Percentiles rank a stretch among this genome's conserved stretches.
phyloP scores from a whole-genome alignment of 2,113 vertebrate species.

The Zonotrichia leucophrys region DNA sequence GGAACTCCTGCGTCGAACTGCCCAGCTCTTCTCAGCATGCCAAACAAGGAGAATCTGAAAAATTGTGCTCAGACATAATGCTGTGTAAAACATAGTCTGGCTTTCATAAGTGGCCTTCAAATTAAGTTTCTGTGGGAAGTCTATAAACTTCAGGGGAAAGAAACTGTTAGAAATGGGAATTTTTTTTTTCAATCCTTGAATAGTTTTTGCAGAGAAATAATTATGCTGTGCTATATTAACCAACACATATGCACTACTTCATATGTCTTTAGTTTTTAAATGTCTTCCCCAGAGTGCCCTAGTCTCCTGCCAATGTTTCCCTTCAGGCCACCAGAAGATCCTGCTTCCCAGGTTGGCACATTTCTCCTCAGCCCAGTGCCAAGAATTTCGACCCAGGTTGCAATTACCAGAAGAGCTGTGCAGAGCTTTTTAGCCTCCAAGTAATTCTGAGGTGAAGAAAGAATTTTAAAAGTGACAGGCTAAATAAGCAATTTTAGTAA shows the following conservation, averaged over 20 bases:
- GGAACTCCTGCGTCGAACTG: neutral
- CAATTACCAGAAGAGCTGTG: neutral
- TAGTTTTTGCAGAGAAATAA: neutral
- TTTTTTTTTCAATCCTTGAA: neutral
- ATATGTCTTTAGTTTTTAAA: neutral
- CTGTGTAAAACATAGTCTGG: neutral
- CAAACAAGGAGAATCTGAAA: neutral
- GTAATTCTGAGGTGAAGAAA: conserved; percentile 36
- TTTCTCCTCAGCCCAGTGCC: neutral
- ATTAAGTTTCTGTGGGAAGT: conserved; percentile 17
- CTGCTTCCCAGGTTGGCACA: neutral
- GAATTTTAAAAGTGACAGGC: neutral
- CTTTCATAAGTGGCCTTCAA: conserved; percentile 4
- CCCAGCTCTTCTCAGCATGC: neutral
- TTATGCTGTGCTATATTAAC: neutral
- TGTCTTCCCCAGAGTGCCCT: neutral
- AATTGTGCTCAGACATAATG: neutral
- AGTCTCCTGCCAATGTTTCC: neutral
- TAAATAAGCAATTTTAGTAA: neutral
- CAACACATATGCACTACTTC: neutral
- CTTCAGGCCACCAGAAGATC: neutral
- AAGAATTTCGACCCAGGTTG: neutral
- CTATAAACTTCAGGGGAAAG: neutral
- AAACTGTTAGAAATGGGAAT: neutral
- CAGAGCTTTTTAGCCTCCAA: conserved; percentile 12